Evolutionary conservation across 2,113 vertebrate species (phyloP).

Genomic region (Hippocampus abdominalis): DNA sequence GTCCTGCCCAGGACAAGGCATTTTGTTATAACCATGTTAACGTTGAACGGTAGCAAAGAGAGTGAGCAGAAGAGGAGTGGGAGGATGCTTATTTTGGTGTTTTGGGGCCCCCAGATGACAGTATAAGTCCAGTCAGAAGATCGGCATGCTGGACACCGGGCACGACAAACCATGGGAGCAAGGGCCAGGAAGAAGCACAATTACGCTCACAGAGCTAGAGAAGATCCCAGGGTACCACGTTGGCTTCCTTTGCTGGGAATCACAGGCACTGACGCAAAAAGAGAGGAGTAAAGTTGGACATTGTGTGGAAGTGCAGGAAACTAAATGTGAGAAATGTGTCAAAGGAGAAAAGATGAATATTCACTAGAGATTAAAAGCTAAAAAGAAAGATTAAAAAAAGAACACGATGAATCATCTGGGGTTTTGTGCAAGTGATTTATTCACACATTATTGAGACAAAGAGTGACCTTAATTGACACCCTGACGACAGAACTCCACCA

Average conservation of each 20-base stretch:
- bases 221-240: constrained; percentile 54
- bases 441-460: neutral
- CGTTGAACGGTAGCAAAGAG: constrained; percentile 38
- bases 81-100: constrained; percentile 58
- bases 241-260: constrained; percentile 56
- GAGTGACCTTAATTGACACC: neutral
- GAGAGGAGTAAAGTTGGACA: neutral
- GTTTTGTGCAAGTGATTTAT: neutral
- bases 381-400: neutral
- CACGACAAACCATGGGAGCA: constrained; percentile 58
- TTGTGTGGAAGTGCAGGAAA: constrained; percentile 16
- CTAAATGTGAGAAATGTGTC: constrained; percentile 19
- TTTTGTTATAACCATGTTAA: constrained; percentile 36
- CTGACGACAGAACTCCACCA: neutral
- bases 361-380: constrained; percentile 13
- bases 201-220: constrained; percentile 50
- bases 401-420: neutral
- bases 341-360: constrained; percentile 17
- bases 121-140: constrained; percentile 62
- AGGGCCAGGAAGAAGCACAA: constrained; percentile 48
- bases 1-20: constrained; percentile 28
- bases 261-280: constrained; percentile 17
- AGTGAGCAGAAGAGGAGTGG: constrained; percentile 42
- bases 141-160: constrained; percentile 63
- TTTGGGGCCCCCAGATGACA: constrained; percentile 64